phyloP scores from a whole-genome alignment of 2,797 vertebrate species.

The Philypnodon macrostomus region DNA sequence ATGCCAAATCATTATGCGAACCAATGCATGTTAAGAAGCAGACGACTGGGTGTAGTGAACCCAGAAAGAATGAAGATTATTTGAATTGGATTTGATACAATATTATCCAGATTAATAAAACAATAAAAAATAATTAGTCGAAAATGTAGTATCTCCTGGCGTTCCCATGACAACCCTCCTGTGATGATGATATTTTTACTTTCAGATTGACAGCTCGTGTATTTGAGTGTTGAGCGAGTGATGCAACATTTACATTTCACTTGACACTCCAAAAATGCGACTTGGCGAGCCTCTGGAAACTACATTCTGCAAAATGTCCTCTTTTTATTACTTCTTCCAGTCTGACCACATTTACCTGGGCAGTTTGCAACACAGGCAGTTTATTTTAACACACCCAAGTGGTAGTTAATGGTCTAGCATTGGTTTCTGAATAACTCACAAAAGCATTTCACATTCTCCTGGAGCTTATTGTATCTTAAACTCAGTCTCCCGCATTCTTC shows the following conservation, averaged over 20 bases:
- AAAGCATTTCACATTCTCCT: neutral
- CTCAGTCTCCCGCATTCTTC: conserved; percentile 21
- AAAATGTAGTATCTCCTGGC: neutral
- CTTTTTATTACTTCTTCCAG: neutral
- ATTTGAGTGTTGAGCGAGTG: neutral
- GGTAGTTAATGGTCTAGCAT: conserved; percentile 2
- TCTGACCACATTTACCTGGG: conserved; percentile 7
- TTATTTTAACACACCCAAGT: neutral
- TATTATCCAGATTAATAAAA: no score
- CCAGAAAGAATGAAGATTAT: no score
- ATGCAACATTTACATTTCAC: conserved; percentile 10
- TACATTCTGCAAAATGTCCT: neutral
- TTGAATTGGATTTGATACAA: no score
- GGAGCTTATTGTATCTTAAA: conserved; percentile 1
- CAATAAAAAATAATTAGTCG: no score
- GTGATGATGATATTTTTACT: conserved; percentile 1
- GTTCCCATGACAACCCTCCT: conserved; percentile 1
- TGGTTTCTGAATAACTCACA: conserved; percentile 7
- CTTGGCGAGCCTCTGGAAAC: conserved; percentile 8
- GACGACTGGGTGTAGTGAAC: no score
- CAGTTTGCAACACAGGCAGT: conserved; percentile 5
- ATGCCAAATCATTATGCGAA: no score
- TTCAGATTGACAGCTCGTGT: conserved; percentile 6
- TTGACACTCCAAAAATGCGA: conserved; percentile 6
- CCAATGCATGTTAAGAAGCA: no score